Evolutionary conservation across 1,140 invertebrate genomes (phyloP).

Genomic region (Myzus persicae): DNA sequence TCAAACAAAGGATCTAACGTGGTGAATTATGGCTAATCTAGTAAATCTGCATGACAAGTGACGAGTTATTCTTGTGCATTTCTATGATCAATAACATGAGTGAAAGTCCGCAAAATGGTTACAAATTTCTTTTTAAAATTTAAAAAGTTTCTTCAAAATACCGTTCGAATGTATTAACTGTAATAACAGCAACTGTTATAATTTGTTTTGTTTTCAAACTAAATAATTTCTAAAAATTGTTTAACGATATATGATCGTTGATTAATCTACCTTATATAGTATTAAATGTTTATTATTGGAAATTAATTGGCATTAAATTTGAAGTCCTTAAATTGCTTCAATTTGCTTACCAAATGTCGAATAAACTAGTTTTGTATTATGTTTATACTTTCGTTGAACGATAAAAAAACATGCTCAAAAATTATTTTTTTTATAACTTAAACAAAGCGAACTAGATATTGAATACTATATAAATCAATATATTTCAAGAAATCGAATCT

Average conservation of each 20-base stretch:
- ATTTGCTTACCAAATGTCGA: neutral
- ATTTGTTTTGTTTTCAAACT: neutral
- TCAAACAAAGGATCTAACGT: neutral
- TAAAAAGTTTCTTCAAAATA: neutral
- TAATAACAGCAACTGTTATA: neutral
- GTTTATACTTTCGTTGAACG: no score
- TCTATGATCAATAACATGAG: neutral
- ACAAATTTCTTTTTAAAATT: neutral
- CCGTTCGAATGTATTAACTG: neutral
- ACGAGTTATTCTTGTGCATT: neutral
- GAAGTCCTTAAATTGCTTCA: neutral
- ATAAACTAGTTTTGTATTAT: neutral
- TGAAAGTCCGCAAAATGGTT: neutral
- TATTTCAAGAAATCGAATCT: neutral
- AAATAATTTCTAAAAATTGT: neutral
- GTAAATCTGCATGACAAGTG: constrained; percentile 22
- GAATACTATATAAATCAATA: no score
- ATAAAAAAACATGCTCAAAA: no score
- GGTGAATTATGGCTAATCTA: neutral
- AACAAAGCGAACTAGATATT: no score
- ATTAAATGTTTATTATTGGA: neutral
- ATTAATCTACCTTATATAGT: neutral
- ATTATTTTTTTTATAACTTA: no score
- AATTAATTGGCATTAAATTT: neutral
- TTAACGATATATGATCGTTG: neutral